Percentiles rank a stretch among this genome's conserved stretches.
Conservation (phyloP, 2,888 invertebrate genomes). For the Monoplex corrugatus region DNA sequence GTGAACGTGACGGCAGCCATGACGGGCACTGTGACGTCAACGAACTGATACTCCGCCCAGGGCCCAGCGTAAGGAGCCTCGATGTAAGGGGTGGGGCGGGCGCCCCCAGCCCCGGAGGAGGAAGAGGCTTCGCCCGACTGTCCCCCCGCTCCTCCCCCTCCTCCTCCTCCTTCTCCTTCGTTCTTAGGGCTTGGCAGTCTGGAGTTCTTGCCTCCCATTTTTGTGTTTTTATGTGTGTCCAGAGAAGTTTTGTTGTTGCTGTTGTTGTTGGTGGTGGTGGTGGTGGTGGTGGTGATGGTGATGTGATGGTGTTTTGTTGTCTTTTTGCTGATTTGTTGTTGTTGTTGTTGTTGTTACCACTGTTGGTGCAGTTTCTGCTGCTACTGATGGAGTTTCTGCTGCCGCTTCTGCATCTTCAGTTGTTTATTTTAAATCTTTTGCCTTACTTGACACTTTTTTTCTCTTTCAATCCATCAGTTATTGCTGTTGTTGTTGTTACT, state of each 20-base stretch:
- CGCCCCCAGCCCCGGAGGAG: too few relatives aligned
- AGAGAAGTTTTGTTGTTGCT: neutral
- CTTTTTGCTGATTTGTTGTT: too few relatives aligned
- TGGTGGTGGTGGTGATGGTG: neutral
- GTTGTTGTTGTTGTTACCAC: neutral
- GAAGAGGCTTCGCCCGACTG: neutral
- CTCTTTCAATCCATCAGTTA: too few relatives aligned
- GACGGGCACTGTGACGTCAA: slow-evolving; percentile 46
- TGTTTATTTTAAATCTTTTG: neutral
- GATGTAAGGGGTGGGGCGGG: slow-evolving; percentile 26
- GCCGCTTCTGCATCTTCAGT: neutral
- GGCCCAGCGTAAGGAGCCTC: slow-evolving; percentile 46
- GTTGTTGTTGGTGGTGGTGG: neutral
- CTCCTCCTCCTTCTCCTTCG: neutral
- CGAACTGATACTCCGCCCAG: slow-evolving; percentile 47
- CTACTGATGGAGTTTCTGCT: neutral
- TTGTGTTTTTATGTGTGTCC: neutral
- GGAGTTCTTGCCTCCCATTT: neutral
- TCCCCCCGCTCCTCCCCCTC: neutral
- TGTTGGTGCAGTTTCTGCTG: neutral
- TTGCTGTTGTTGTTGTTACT: too few relatives aligned
- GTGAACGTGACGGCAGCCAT: slow-evolving; percentile 46
- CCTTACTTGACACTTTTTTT: neutral
- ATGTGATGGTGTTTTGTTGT: too few relatives aligned
- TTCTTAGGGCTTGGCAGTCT: neutral